Evolutionary conservation across 2,113 vertebrate species (phyloP).

Genomic region (Pogonocichla stellata): DNA sequence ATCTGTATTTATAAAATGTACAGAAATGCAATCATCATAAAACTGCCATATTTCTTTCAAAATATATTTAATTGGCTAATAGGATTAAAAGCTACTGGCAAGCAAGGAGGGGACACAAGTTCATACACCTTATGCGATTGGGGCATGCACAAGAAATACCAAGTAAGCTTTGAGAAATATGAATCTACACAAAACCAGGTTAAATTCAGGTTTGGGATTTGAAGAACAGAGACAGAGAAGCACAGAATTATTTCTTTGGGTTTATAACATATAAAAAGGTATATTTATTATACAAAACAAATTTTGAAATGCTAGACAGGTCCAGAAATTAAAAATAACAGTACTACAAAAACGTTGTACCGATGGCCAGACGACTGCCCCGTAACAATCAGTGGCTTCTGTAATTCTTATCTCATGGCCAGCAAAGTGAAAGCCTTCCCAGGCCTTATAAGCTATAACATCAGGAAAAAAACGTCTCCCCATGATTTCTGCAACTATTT

Average conservation of each 20-base stretch:
- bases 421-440: constrained; percentile 89
- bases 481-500: constrained; percentile 83
- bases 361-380: constrained; percentile 94
- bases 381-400: constrained; percentile 87
- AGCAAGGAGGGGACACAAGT: not conserved
- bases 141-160: not conserved
- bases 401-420: constrained; percentile 88
- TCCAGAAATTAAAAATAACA: not conserved
- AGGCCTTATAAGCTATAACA: constrained; percentile 71
- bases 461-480: constrained; percentile 80
- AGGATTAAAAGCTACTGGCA: not conserved
- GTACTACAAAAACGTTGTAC: constrained; percentile 64
- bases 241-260: not conserved
- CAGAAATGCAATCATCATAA: not conserved
- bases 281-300: not conserved
- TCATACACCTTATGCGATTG: not conserved
- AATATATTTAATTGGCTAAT: not conserved
- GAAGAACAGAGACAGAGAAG: not conserved
- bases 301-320: not conserved
- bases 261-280: not conserved
- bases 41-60: not conserved
- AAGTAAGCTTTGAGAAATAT: not conserved
- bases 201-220: not conserved
- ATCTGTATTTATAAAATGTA: not conserved
- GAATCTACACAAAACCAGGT: not conserved